phyloP scores from a whole-genome alignment of 1,140 invertebrate genomes.

The Drosophila dunni region DNA sequence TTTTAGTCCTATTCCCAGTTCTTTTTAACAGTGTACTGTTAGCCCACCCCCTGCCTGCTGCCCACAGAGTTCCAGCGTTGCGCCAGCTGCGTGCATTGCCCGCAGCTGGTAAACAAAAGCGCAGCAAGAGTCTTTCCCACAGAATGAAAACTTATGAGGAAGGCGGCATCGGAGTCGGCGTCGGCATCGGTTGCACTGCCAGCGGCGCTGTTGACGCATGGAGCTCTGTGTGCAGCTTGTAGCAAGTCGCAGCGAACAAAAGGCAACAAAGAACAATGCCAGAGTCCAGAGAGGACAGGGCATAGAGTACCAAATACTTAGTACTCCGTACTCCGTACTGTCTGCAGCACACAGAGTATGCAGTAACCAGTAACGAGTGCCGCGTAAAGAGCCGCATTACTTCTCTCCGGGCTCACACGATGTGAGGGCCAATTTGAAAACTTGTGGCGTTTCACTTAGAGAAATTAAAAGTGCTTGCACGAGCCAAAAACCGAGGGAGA shows the following conservation, averaged over 20 bases:
- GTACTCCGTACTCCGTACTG: not conserved
- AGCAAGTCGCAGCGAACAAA: conserved; percentile 46
- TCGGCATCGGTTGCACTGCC: conserved; percentile 37
- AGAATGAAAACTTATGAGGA: conserved; percentile 74
- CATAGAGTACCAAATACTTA: not conserved
- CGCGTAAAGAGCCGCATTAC: conserved; percentile 56
- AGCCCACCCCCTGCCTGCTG: not conserved
- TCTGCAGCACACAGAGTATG: not conserved
- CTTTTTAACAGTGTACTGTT: not conserved
- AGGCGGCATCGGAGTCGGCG: conserved; percentile 24
- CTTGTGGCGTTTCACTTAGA: conserved; percentile 79
- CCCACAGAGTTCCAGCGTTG: conserved; percentile 9
- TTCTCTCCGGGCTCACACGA: conserved; percentile 54
- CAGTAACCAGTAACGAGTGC: conserved; percentile 7
- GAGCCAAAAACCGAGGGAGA: conserved; percentile 5
- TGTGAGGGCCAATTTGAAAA: conserved; percentile 74
- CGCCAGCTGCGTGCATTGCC: conserved; percentile 57
- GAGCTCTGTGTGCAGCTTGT: not conserved
- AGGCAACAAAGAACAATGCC: conserved; percentile 69
- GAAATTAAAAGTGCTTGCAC: conserved; percentile 72
- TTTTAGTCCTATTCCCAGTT: too few relatives aligned
- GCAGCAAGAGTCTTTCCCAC: conserved; percentile 51
- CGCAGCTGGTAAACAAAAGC: conserved; percentile 75
- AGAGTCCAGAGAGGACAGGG: conserved; percentile 18
- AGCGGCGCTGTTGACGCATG: conserved; percentile 41